phyloP scores from a whole-genome alignment of 2,113 vertebrate species.

The Chiloscyllium plagiosum region DNA sequence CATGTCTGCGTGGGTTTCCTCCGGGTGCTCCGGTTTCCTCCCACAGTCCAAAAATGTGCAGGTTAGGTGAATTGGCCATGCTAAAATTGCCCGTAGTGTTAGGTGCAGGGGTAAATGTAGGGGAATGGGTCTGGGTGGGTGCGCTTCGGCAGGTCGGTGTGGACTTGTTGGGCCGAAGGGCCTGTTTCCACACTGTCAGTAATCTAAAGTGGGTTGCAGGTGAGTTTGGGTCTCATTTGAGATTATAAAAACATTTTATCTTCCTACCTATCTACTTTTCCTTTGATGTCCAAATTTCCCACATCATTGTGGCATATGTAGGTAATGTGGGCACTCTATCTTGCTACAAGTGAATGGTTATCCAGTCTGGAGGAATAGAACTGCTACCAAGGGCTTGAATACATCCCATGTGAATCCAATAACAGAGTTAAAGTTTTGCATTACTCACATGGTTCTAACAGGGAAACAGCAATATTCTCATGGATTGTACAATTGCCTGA shows the following conservation, averaged over 20 bases:
- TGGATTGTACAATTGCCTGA: neutral
- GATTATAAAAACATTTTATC: neutral
- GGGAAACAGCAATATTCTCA: neutral
- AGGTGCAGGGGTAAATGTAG: too few relatives aligned
- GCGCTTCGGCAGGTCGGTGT: too few relatives aligned
- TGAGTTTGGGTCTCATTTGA: neutral
- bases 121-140: too few relatives aligned
- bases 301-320: neutral
- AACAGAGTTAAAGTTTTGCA: neutral
- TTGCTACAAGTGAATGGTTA: neutral
- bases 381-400: neutral
- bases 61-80: too few relatives aligned
- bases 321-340: neutral
- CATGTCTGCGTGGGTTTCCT: too few relatives aligned
- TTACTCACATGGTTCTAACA: neutral
- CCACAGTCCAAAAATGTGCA: too few relatives aligned
- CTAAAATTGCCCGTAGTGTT: too few relatives aligned
- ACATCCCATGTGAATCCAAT: neutral
- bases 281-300: too few relatives aligned
- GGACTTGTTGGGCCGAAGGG: too few relatives aligned
- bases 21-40: too few relatives aligned
- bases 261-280: too few relatives aligned
- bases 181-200: too few relatives aligned
- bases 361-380: neutral
- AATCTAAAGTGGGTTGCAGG: neutral